These are phyloP conservation scores for Phallusia fumigata DNA, from an alignment of 23 tunicate species.

Conservation along the genomic window DNA sequence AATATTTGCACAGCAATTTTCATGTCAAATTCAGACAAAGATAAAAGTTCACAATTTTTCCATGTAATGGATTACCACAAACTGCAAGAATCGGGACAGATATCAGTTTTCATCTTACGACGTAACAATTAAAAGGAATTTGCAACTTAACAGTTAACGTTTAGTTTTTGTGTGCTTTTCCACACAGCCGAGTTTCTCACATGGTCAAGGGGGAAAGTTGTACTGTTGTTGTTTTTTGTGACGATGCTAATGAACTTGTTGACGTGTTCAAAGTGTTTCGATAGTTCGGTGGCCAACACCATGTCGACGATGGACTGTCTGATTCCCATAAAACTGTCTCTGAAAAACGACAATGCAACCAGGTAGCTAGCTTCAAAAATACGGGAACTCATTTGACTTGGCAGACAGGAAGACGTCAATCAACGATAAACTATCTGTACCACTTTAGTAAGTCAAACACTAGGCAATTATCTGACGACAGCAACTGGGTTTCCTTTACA, in stretches of 20 bases:
- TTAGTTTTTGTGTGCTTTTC: not conserved
- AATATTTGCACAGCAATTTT: too few relatives aligned
- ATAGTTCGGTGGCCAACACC: slow-evolving; percentile 83
- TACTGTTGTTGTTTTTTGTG: slow-evolving; percentile 34
- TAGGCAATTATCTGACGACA: slow-evolving; percentile 12
- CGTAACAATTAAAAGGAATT: not conserved
- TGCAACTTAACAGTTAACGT: not conserved
- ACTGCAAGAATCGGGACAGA: too few relatives aligned
- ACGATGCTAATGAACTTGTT: slow-evolving; percentile 83
- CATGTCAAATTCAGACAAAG: not conserved
- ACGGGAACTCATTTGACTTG: slow-evolving; percentile 3
- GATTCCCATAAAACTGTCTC: slow-evolving; percentile 52
- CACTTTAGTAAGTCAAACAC: not conserved
- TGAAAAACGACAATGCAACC: slow-evolving; percentile 10
- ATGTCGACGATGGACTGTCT: slow-evolving; percentile 79
- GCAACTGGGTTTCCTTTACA: not conserved
- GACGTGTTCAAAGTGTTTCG: slow-evolving; percentile 87
- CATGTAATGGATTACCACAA: not conserved
- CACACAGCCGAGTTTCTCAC: not conserved
- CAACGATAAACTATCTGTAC: slow-evolving; percentile 1
- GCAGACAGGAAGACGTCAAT: slow-evolving; percentile 7
- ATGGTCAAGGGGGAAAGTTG: not conserved
- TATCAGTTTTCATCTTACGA: too few relatives aligned
- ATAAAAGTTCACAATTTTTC: not conserved
- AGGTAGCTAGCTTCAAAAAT: not conserved